Evolutionary conservation across 2,888 invertebrate species (phyloP).

Genomic region (Chymomyza procnemis): DNA sequence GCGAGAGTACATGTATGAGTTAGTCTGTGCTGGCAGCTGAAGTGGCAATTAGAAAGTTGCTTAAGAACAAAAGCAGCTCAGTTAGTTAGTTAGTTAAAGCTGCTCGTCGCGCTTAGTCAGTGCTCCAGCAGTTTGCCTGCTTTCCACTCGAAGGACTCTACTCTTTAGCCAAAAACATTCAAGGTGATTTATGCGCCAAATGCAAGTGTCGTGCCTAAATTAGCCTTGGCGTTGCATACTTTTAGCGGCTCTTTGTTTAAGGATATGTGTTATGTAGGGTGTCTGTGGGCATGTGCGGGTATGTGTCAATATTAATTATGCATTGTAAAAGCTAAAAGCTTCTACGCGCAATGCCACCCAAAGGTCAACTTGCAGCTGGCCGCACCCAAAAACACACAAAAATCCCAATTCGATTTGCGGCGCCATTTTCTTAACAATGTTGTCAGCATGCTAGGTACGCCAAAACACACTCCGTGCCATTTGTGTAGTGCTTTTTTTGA

Average conservation of each 20-base stretch:
- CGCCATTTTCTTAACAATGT: slow-evolving; percentile 28
- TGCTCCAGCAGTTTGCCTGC: not conserved
- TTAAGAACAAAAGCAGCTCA: slow-evolving; percentile 52
- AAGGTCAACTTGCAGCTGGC: slow-evolving; percentile 15
- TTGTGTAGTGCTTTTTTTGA: no score
- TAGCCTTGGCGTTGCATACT: slow-evolving; percentile 65
- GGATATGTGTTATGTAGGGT: no score
- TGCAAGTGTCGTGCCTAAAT: slow-evolving; percentile 60
- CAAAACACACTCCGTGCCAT: no score
- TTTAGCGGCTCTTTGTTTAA: not conserved
- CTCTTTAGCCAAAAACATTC: slow-evolving; percentile 34
- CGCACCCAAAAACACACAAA: not conserved
- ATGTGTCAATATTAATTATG: slow-evolving; percentile 69
- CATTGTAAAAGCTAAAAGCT: slow-evolving; percentile 20
- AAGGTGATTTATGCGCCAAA: slow-evolving; percentile 62
- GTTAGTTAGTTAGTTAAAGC: slow-evolving; percentile 35
- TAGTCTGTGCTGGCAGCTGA: slow-evolving; percentile 39
- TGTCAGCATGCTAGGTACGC: not conserved
- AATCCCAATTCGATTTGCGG: slow-evolving; percentile 37
- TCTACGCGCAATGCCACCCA: slow-evolving; percentile 22
- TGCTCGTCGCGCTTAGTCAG: slow-evolving; percentile 1
- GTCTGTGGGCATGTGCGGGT: no score
- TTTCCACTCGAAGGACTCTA: slow-evolving; percentile 6
- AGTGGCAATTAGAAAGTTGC: slow-evolving; percentile 70
- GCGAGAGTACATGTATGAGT: slow-evolving; percentile 24